Evolutionary conservation across 2,113 vertebrate species (phyloP).

Genomic region (Ctenomys sociabilis): DNA sequence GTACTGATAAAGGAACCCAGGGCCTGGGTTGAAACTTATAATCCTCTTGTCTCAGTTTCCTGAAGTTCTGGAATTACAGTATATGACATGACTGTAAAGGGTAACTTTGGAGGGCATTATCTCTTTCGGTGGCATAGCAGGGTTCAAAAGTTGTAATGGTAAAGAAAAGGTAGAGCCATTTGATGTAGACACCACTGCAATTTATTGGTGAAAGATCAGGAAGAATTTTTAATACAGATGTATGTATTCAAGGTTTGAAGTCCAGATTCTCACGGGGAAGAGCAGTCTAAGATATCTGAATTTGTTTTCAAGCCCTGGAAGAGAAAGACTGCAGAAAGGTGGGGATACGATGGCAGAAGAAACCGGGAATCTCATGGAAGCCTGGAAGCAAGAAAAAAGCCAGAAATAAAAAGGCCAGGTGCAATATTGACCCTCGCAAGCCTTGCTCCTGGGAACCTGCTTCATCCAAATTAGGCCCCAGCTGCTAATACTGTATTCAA

Average conservation of each 20-base stretch:
- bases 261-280: not conserved
- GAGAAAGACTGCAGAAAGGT: not conserved
- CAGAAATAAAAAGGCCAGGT: not conserved
- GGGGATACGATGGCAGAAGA: not conserved
- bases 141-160: not conserved
- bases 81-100: rapidly evolving
- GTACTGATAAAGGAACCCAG: not conserved
- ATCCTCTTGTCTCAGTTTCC: not conserved
- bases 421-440: not conserved
- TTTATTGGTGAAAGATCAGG: not conserved
- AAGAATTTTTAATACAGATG: not conserved
- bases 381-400: not conserved
- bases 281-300: not conserved
- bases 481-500: not conserved
- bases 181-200: not conserved
- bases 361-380: not conserved
- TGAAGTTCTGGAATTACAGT: not conserved
- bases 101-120: not conserved
- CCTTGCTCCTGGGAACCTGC: not conserved
- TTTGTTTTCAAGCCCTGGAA: not conserved
- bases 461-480: not conserved
- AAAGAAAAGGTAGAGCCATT: not conserved
- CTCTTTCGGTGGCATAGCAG: not conserved
- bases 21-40: not conserved
- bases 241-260: not conserved